phyloP scores from a whole-genome alignment of 2,888 invertebrate genomes.

The Stenolophus ochropezus region DNA sequence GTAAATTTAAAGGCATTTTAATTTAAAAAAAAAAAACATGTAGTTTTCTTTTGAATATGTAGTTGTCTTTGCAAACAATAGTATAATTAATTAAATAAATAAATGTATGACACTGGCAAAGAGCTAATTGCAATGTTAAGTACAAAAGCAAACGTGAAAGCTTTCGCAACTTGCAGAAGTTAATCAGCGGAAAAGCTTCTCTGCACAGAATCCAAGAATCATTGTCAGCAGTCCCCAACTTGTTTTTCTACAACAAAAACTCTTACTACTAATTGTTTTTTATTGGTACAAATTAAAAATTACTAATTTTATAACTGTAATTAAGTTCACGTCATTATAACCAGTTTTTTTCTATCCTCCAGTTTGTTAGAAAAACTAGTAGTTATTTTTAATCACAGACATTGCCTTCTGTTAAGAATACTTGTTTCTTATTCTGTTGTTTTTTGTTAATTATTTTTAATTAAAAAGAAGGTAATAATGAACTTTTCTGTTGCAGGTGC shows the following conservation, averaged over 20 bases:
- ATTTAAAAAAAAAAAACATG: too few species aligned
- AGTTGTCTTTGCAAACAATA: neutral
- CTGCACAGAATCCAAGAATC: neutral
- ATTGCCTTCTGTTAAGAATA: neutral
- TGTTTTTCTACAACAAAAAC: neutral
- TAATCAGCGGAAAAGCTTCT: constrained; percentile 46
- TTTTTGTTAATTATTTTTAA: neutral
- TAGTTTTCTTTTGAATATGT: too few species aligned
- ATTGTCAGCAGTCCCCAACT: constrained; percentile 15
- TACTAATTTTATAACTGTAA: neutral
- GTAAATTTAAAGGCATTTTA: too few species aligned
- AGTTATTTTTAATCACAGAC: neutral
- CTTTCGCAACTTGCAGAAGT: neutral
- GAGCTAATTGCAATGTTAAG: constrained; percentile 3
- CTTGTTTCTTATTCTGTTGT: neutral
- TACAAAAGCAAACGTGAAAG: neutral
- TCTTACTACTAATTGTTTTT: constrained; percentile 10
- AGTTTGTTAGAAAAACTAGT: neutral
- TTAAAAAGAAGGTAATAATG: neutral
- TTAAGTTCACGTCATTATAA: neutral
- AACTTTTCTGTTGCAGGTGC: constrained; percentile 19
- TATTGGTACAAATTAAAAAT: neutral
- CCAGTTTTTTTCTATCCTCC: neutral
- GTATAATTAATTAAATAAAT: constrained; percentile 11
- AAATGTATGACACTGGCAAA: neutral